phyloP scores from a whole-genome alignment of 2,888 invertebrate species.

The Acleris sparsana region DNA sequence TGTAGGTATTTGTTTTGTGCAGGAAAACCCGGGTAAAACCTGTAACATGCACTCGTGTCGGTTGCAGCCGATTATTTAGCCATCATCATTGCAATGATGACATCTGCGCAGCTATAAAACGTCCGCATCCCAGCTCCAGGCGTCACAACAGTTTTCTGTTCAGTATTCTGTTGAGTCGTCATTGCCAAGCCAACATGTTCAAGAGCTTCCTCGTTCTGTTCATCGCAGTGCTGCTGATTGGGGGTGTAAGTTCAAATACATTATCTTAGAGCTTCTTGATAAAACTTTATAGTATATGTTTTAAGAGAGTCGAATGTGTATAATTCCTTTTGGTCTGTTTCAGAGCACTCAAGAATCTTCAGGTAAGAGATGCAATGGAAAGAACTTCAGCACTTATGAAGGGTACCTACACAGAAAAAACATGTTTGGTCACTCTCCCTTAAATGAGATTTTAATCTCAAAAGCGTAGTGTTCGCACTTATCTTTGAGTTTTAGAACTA shows the following conservation, averaged over 20 bases:
- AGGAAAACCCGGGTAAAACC: too few relatives aligned
- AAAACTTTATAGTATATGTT: too few relatives aligned
- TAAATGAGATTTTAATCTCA: too few relatives aligned
- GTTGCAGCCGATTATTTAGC: conserved; percentile 25
- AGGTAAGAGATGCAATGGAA: too few relatives aligned
- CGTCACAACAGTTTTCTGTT: neutral
- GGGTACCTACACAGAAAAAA: too few relatives aligned
- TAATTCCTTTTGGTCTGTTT: conserved; percentile 4
- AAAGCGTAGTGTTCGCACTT: too few relatives aligned
- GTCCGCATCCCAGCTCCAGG: neutral
- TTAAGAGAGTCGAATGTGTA: too few relatives aligned
- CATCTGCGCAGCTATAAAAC: conserved; percentile 18
- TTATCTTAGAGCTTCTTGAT: too few relatives aligned
- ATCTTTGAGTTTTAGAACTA: too few relatives aligned
- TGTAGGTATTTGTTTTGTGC: too few relatives aligned
- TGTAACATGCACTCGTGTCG: conserved; percentile 4
- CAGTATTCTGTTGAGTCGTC: neutral
- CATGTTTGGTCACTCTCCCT: too few relatives aligned
- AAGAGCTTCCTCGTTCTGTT: conserved; percentile 23
- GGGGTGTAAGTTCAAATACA: conserved; percentile 19
- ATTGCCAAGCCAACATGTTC: conserved; percentile 6
- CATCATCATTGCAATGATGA: conserved; percentile 22
- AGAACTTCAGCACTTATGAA: too few relatives aligned
- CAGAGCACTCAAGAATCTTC: conserved; percentile 8
- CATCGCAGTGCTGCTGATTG: conserved; percentile 23